A percentile compares a stretch with the other conserved stretches of the same genome.
phyloP scores from a whole-genome alignment of 2,113 vertebrate genomes.

The Xiphorhynchus elegans region DNA sequence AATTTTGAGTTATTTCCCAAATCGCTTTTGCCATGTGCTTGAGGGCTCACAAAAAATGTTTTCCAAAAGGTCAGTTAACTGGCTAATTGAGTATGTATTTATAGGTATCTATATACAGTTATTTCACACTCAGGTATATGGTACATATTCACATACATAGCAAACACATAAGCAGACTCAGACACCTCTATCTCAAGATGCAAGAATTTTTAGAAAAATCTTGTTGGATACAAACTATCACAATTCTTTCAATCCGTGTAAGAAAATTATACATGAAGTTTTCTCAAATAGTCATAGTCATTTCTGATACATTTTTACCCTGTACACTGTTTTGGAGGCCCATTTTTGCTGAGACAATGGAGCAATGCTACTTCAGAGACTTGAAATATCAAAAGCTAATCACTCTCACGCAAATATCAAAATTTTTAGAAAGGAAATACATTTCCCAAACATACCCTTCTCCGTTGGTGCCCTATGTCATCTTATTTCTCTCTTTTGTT shows the following conservation, averaged over 20 bases:
- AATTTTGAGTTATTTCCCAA: slow-evolving; percentile 32
- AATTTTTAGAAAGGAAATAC: background rate
- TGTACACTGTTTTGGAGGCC: background rate
- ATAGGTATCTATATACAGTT: background rate
- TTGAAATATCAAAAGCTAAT: background rate
- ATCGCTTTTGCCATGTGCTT: background rate
- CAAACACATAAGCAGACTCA: background rate
- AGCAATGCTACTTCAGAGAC: fast-evolving
- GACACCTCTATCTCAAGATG: background rate
- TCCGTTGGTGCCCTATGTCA: background rate
- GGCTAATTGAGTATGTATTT: background rate
- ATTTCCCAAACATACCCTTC: background rate
- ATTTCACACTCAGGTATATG: background rate
- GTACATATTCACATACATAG: background rate
- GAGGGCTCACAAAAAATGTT: background rate
- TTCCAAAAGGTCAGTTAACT: background rate
- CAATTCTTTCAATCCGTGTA: background rate
- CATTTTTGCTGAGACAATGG: background rate
- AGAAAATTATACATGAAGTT: background rate
- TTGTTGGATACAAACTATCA: background rate
- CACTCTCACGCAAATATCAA: background rate
- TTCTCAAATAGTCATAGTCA: background rate
- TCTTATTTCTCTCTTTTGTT: background rate
- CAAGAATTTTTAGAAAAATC: background rate
- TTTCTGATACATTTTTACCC: background rate